Evolutionary conservation across 2,888 invertebrate species (phyloP).

Genomic region (Pachydiplax longipennis): DNA sequence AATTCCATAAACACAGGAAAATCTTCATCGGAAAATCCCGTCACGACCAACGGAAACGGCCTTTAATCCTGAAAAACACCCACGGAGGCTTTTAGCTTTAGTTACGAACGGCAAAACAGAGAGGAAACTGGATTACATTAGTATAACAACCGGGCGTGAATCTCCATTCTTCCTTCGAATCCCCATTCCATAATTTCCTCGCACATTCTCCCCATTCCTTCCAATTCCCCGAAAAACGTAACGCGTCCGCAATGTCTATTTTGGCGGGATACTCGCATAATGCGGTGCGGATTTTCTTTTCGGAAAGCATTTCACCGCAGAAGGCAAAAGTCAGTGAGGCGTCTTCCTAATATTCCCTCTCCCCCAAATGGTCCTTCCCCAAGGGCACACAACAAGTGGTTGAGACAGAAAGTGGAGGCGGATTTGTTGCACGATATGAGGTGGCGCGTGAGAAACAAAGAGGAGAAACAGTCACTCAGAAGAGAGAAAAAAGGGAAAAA

Average conservation of each 20-base stretch:
- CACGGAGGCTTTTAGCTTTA: too few species aligned
- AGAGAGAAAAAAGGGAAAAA: not conserved
- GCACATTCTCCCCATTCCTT: too few species aligned
- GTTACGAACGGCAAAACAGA: too few species aligned
- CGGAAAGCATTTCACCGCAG: not conserved
- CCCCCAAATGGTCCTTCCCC: not conserved
- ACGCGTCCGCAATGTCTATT: too few species aligned
- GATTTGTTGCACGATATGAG: not conserved
- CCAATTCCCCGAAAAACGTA: too few species aligned
- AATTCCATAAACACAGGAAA: too few species aligned
- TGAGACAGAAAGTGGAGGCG: not conserved
- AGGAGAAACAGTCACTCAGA: not conserved
- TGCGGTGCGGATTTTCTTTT: not conserved
- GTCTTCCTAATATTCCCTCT: not conserved
- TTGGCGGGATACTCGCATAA: not conserved
- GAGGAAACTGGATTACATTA: too few species aligned
- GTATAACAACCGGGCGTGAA: too few species aligned
- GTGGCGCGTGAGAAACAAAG: not conserved
- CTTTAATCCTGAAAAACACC: too few species aligned
- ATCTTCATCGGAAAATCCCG: too few species aligned
- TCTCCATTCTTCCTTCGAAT: not conserved
- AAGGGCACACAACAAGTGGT: slow-evolving; percentile 35
- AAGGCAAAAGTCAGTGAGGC: too few species aligned
- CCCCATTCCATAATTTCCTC: not conserved
- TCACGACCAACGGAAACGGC: too few species aligned